Evolutionary conservation across 2,888 invertebrate genomes (phyloP), one percentile per base, ranked within the genome.

Genomic region (Alcis repandata): DNA sequence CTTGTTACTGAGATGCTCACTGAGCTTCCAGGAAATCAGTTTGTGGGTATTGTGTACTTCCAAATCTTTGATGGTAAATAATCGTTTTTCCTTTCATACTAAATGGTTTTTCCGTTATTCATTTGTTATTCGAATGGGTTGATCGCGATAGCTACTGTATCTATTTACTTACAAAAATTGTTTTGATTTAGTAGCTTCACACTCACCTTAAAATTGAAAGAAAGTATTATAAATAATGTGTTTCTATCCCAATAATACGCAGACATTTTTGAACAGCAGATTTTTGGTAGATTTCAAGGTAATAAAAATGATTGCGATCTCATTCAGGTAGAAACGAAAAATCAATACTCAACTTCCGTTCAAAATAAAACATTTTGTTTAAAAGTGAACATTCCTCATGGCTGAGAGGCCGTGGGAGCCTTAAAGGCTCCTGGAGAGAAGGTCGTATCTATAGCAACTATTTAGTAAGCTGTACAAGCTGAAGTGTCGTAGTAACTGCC

Each of bases 311-410:
- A 60, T 33, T 45, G 52, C 45, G 20, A 54, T 54, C 60, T 38
- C 15, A 40, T 57, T 56, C 56, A 59, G 59, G 58, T 68, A 61
- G 46, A 51, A n/a, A 52, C 19, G 75, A 75, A 75, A 64, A 72
- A 79, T 76, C 76, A 76, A 70, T 68, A 71, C 59, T 65, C 72
- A 67, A 83, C 80, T 82, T 84, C 83, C 80, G 84, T 77, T 80
- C 69, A 68, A 76, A 80, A 76, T 78, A 77, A 78, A 73, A 61
- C 56, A 66, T 67, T 68, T 63, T 65, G 69, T 74, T 68, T 57
- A 63, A 78, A 78, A 73, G 59, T 64, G 67, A 53, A 72, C 79
- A 84, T 83, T 83, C 79, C 70, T 75, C 52, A 66, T 69, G 73
- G 73, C 70, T 71, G 22, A 56, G 41, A 68, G 65, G 60, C 69